phyloP scores from a whole-genome alignment of 1,140 invertebrate species.

The Pteromalus puparum region DNA sequence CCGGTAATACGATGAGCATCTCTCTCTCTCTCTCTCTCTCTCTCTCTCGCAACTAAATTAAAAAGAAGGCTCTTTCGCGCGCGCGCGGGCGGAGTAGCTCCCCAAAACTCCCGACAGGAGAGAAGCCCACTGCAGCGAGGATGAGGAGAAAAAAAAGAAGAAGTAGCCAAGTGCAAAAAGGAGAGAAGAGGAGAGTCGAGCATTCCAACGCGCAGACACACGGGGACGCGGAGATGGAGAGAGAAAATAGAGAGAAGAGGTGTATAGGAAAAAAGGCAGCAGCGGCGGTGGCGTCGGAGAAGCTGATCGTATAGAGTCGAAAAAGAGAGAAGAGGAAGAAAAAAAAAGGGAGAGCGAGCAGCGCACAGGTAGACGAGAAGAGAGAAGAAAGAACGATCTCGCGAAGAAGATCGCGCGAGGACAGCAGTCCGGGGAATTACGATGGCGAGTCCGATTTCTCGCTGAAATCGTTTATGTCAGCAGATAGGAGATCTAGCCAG shows the following conservation, averaged over 20 bases:
- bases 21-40: no score
- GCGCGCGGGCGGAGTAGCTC: neutral
- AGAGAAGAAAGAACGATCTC: conserved; percentile 51
- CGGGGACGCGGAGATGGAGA: neutral
- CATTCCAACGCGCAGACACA: neutral
- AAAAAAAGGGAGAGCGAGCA: conserved; percentile 47
- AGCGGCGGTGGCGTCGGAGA: neutral
- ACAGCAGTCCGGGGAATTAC: conserved; percentile 51
- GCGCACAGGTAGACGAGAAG: conserved; percentile 38
- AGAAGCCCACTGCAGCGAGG: neutral
- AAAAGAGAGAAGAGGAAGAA: neutral
- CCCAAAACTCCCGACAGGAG: neutral
- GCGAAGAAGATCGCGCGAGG: conserved; percentile 52
- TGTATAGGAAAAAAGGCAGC: neutral
- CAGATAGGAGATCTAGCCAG: conserved; percentile 29
- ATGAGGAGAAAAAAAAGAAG: conserved; percentile 10
- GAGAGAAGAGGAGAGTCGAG: conserved; percentile 34
- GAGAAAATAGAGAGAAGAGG: conserved; percentile 3
- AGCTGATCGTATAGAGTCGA: neutral
- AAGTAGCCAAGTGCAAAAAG: conserved; percentile 43
- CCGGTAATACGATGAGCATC: neutral
- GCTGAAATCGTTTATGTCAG: conserved; percentile 55
- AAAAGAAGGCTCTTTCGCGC: neutral
- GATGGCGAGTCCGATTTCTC: conserved; percentile 53
- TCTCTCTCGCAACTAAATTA: neutral